Evolutionary conservation across 2,888 invertebrate genomes (phyloP).

Genomic region (Acanthosepion esculentum): DNA sequence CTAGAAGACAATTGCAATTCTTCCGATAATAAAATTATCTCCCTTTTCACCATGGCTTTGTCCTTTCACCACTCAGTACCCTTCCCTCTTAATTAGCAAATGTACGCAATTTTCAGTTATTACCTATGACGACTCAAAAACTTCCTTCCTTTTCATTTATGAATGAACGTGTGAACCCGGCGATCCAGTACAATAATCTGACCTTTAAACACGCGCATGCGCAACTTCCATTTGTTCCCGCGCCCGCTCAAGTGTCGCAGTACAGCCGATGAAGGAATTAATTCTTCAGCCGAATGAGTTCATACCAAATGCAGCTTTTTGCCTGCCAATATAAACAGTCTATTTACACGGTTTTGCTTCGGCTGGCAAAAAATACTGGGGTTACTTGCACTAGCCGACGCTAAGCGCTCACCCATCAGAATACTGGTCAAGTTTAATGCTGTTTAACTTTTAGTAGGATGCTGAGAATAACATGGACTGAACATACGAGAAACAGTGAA

Average conservation of each 20-base stretch:
- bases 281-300: not conserved
- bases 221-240: not conserved
- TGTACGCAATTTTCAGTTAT: constrained; percentile 1
- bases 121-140: constrained; percentile 33
- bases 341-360: not conserved
- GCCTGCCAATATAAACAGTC: not conserved
- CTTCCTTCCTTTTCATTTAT: constrained; percentile 10
- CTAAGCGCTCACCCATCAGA: too few relatives aligned
- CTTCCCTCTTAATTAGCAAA: not conserved
- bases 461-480: too few relatives aligned
- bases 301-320: not conserved
- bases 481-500: too few relatives aligned
- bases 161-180: not conserved
- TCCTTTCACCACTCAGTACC: not conserved
- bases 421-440: too few relatives aligned
- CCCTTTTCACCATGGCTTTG: not conserved
- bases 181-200: constrained; percentile 33
- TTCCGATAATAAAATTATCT: not conserved
- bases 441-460: too few relatives aligned
- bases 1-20: not conserved
- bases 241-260: not conserved
- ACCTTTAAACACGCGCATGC: not conserved
- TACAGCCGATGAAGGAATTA: not conserved
- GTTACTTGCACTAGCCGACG: too few relatives aligned
- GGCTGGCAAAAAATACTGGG: too few relatives aligned